These are phyloP conservation scores for Thinocorus orbignyianus DNA, from an alignment of 2,113 vertebrate species.

Conservation along the genomic window DNA sequence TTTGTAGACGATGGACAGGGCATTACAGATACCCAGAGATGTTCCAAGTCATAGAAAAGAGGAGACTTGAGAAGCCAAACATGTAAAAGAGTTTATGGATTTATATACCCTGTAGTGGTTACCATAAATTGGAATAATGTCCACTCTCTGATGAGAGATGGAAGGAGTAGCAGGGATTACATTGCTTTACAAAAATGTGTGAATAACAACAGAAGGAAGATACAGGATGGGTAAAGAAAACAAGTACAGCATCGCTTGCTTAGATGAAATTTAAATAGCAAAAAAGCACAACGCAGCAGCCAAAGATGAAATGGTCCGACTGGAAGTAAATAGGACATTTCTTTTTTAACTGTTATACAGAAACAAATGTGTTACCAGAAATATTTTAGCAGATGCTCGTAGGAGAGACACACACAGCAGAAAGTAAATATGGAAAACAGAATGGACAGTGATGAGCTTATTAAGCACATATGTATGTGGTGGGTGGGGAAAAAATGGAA, in stretches of 20 bases:
- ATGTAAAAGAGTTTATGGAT: not conserved
- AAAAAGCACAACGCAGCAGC: not conserved
- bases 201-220: not conserved
- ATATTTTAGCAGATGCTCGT: not conserved
- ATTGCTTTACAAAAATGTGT: not conserved
- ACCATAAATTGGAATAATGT: not conserved
- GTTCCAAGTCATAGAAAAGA: not conserved
- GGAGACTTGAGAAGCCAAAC: not conserved
- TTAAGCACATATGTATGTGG: not conserved
- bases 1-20: not conserved
- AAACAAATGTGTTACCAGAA: not conserved
- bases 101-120: not conserved
- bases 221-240: not conserved
- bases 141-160: not conserved
- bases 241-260: not conserved
- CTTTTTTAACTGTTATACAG: not conserved
- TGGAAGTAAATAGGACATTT: constrained; percentile 12
- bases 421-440: not conserved
- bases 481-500: not conserved
- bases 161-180: not conserved
- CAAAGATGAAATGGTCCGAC: not conserved
- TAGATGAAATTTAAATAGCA: not conserved
- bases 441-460: not conserved
- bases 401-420: not conserved
- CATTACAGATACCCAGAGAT: not conserved